Evolutionary conservation across 2,888 invertebrate genomes (phyloP), one percentile per base, ranked within the genome.

Genomic region (Druceiella hillmani): DNA sequence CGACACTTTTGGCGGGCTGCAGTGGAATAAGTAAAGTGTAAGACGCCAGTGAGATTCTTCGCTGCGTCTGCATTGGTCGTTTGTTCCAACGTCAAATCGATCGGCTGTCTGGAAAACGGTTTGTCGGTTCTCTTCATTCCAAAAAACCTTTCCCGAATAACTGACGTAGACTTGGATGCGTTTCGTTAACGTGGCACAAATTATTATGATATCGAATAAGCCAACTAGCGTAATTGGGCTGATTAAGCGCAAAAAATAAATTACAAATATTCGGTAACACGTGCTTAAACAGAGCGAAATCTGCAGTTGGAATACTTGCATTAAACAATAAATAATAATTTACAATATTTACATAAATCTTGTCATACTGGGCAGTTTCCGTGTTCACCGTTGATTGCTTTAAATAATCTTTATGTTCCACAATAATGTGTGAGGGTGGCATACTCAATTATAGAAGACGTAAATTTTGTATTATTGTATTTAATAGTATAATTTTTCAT

Each of bases 1-100:
- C 40, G 44, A 47, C 49, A 50, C 29, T 47, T 31, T 33, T 50
- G 43, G 11, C 46, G 28, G 17, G 47, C 46, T 33, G 39, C 29
- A 33, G 47, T 50, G 2, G 47, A 50, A 29, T 48, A 22, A 10
- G 40, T 31, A 25, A 31, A 15, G 35, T 20, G 45, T 27, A 17
- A 43, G 6, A 20, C 6, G 32, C 33, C 38, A 26, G 46, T 14
- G 20, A 43, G 43, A 25, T 28, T 29, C 43, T 45, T 45, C 15
- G 36, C 24, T 13, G 45, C 43, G 43, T 45, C 40, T 22, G 45
- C 45, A 38, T 40, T 45, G 26, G 43, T 44, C 6, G 45, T 46
- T 11, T 39, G 35, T n/a, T 20, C 22, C 6, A 20, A n/a, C n/a
- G 22, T 7, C 6, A 20, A n/a, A 20, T n/a, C n/a, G n/a, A n/a